Conservation (phyloP, 2,113 vertebrate genomes). For the Naja naja region DNA sequence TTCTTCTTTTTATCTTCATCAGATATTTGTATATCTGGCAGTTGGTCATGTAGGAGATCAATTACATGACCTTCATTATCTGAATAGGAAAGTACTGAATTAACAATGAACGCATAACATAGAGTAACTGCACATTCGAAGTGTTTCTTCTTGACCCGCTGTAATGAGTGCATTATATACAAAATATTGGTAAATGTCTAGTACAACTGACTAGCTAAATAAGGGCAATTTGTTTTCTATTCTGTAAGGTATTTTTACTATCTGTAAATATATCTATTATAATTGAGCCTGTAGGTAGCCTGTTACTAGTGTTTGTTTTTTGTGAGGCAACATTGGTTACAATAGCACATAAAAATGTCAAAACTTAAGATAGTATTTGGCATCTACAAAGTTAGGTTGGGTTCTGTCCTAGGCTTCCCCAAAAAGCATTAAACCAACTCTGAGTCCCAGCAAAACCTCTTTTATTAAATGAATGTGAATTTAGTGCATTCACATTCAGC, state of each 20-base stretch:
- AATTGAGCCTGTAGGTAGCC: background rate
- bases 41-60: conserved; percentile 87
- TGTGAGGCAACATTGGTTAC: background rate
- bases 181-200: background rate
- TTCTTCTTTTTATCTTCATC: conserved; percentile 94
- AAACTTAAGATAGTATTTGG: background rate
- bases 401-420: too few relatives aligned
- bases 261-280: background rate
- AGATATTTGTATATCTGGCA: conserved; percentile 92
- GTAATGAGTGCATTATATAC: background rate
- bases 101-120: conserved; percentile 8
- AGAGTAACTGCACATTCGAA: background rate
- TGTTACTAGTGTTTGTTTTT: background rate
- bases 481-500: too few relatives aligned
- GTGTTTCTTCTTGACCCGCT: background rate
- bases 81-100: conserved; percentile 52
- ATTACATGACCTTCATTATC: conserved; percentile 87
- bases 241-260: background rate
- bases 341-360: background rate
- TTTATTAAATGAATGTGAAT: too few relatives aligned
- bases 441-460: too few relatives aligned
- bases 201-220: background rate
- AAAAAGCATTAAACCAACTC: too few relatives aligned
- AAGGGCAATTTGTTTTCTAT: background rate
- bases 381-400: background rate